A percentile compares a stretch with the other conserved stretches of the same genome.
Conservation (phyloP, 2,888 invertebrate species). For the Andrena marginata region DNA sequence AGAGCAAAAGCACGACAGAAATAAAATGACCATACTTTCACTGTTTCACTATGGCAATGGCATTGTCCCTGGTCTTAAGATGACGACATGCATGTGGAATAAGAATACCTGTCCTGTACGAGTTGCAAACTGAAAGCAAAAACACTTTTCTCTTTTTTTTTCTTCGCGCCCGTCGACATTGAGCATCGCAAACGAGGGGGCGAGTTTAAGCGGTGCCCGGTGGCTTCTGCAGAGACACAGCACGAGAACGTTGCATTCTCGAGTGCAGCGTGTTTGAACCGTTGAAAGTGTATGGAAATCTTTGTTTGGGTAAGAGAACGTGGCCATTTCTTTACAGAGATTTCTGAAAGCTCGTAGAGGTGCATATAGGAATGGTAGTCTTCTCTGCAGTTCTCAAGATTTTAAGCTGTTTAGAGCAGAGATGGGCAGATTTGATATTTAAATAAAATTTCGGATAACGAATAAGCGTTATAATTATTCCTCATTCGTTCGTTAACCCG, state of each 20-base stretch:
- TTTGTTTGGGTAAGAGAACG: neutral
- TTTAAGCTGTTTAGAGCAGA: neutral
- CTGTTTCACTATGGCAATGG: conserved; percentile 84
- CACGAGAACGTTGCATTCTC: neutral
- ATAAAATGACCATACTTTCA: conserved; percentile 84
- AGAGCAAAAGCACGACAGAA: conserved; percentile 63
- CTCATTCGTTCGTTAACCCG: no score
- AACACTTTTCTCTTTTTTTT: conserved; percentile 64
- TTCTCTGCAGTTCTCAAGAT: neutral
- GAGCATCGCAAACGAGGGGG: neutral
- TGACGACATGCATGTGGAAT: conserved; percentile 79
- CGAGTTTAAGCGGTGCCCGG: neutral
- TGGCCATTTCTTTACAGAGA: neutral
- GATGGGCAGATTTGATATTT: no score
- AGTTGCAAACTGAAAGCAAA: conserved; percentile 65
- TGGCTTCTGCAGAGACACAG: neutral
- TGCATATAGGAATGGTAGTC: neutral
- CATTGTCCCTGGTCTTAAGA: conserved; percentile 81
- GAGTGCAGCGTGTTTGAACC: neutral
- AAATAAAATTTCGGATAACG: no score
- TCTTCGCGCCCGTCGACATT: conserved; percentile 12
- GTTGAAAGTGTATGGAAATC: neutral
- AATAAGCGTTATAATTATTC: no score
- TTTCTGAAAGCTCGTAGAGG: neutral
- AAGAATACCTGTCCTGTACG: conserved; percentile 62